Evolutionary conservation across 2,888 invertebrate species (phyloP), one percentile per base, ranked within the genome.

Genomic region (Pachymerium ferrugineum): DNA sequence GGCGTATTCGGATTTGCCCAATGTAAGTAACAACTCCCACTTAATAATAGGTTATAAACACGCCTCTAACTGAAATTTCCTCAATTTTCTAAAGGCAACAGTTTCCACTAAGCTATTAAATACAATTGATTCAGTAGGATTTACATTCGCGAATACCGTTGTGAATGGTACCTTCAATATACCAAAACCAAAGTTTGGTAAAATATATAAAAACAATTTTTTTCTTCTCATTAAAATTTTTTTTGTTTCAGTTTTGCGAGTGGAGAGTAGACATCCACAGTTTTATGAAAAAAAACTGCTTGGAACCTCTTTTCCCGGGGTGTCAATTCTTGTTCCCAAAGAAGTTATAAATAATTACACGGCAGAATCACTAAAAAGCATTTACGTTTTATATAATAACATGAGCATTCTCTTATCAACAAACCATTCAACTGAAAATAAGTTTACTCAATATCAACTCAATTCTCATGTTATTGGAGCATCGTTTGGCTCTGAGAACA

Each of bases 391-490:
- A 62, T 62, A 28, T n/a, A 25, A 22, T 28, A 28, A 62, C 10
- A 3, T 62, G 3, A 28, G 14, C n/a, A n/a, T 12, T 14, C 14
- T 62, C 28, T 25, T 62, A 12, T n/a, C 62, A n/a, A n/a, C n/a
- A n/a, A n/a, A n/a, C n/a, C n/a, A n/a, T n/a, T n/a, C n/a, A 3
- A 62, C 62, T 28, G 25, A 28, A 10, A n/a, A 28, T 8, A 12
- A 28, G 14, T 25, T 62, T 6, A 12, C 10, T 4, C 62, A 62
- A 62, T 1, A 28, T 12, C 2, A 22, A 1, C 25, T 69, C 70
- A 69, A 69, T 33, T 69, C 70, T 8, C 70, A 31, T 19, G 70
- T 69, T 16, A 4, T 69, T 16, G 70, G 70, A 19, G 70, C 70
- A 29, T 69, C 70, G 12, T 8, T 69, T 2, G 16, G 31, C 30